Conservation (phyloP, 2,797 vertebrate genomes). For the Apodemus agrarius region DNA sequence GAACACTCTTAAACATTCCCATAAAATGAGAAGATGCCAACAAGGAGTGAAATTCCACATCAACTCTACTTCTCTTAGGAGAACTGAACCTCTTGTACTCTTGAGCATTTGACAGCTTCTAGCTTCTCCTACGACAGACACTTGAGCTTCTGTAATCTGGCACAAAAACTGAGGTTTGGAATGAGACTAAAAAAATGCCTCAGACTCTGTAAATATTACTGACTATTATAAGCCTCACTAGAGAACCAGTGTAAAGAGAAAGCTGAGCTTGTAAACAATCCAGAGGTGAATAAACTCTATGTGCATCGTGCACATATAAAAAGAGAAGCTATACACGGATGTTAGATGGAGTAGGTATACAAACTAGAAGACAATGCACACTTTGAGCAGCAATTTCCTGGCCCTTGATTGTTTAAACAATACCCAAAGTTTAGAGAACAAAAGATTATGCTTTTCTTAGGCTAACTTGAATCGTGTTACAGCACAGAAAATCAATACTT, state of each 20-base stretch:
- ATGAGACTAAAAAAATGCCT: slow-evolving; percentile 7
- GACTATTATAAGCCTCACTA: not conserved
- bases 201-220: not conserved
- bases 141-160: not conserved
- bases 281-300: not conserved
- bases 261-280: not conserved
- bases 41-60: not conserved
- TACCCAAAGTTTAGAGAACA: not conserved
- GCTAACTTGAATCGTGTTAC: not conserved
- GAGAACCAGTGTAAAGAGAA: not conserved
- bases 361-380: slow-evolving; percentile 9
- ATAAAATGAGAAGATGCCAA: not conserved
- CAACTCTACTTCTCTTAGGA: not conserved
- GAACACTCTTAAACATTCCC: not conserved
- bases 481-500: slow-evolving; percentile 44
- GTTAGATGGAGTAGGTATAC: not conserved
- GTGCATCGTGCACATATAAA: not conserved
- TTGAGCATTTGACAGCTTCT: not conserved
- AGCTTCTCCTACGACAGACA: not conserved
- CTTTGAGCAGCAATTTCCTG: not conserved
- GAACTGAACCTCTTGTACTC: not conserved
- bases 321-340: slow-evolving; percentile 2
- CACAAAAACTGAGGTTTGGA: not conserved
- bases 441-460: slow-evolving; percentile 41
- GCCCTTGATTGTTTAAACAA: not conserved